Percentiles rank a stretch among this genome's conserved stretches.
phyloP scores from a whole-genome alignment of 2,797 vertebrate genomes.

The Sternotherus odoratus region DNA sequence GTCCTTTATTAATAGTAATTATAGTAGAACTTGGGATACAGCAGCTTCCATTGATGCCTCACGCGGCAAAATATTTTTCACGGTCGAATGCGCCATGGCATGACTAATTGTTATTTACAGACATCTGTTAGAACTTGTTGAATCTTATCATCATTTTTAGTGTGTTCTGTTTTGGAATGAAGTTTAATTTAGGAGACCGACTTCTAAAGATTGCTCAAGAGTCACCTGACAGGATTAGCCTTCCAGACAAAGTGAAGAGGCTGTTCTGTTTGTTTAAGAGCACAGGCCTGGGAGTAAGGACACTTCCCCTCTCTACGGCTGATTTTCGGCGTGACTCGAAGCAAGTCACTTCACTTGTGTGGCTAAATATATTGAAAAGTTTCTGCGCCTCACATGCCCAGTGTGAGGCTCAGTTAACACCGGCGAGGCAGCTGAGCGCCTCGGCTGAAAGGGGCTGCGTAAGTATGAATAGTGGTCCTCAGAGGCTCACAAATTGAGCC shows the following conservation, averaged over 20 bases:
- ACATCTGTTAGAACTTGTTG: slow-evolving; percentile 77
- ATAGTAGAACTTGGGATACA: slow-evolving; percentile 10
- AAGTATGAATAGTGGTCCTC: not conserved
- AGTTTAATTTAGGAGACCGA: slow-evolving; percentile 62
- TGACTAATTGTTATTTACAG: slow-evolving; percentile 67
- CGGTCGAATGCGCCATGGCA: slow-evolving; percentile 34
- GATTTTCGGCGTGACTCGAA: slow-evolving; percentile 5
- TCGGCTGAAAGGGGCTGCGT: not conserved
- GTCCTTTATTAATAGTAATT: not conserved
- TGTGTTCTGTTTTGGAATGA: slow-evolving; percentile 69
- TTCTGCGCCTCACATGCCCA: not conserved
- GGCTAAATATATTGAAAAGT: not conserved
- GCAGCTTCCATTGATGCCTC: slow-evolving; percentile 15
- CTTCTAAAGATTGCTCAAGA: slow-evolving; percentile 64
- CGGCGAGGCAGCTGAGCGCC: not conserved
- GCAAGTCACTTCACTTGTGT: not conserved
- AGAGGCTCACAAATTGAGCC: rapidly evolving
- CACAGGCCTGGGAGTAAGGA: slow-evolving; percentile 3
- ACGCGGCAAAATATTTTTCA: not conserved
- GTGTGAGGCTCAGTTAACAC: not conserved
- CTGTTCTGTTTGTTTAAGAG: slow-evolving; percentile 60
- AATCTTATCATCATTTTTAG: slow-evolving; percentile 75
- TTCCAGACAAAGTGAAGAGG: slow-evolving; percentile 63
- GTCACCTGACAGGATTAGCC: slow-evolving; percentile 72
- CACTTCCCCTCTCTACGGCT: slow-evolving; percentile 31